Base-by-base conservation (phyloP, 2,797 vertebrate genomes). In the Intellagama lesueurii region DNA sequence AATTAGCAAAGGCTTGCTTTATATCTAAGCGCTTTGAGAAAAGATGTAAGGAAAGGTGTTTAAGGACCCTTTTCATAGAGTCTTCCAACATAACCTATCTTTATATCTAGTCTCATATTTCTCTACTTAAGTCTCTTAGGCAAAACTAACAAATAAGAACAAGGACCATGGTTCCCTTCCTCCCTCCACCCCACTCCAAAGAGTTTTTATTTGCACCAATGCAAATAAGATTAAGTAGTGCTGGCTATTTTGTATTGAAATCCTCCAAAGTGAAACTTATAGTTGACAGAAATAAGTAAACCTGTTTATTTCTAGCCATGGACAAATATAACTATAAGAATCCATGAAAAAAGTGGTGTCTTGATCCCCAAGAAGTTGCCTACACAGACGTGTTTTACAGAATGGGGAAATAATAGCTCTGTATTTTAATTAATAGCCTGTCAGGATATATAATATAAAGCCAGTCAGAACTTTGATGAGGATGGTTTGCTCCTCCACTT, bases 1-100 rank as follows among this genome's bases (percentile, higher is more conserved):
- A 87, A 85, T 90, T 64, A 90, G 17, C 68, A 90, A 85, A 73
- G 40, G 22, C 81, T 87, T 83, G 68, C 24, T 28, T 87, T 85
- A 69, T 79, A 73, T 84, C 76, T 75, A 49, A 49, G 47, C 56
- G 52, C 81, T 90, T 87, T 73, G 75, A 73, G 72, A 84, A 86
- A 85, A 84, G 26, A 80, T 89, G 68, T 75, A 82, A 88, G 84
- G 35, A 90, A 75, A 47, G 19, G 32, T 81, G 40, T 80, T 87
- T 79, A 80, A 24, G 52, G 73, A 75, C 81, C 75, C 72, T 16
- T 40, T 83, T 83, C 60, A 60, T 35, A 49, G 60, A 87, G 28
- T 49, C 52, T 26, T 70, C 44, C 0, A 22, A 9, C 47, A 72
- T 47, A 56, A 83, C 30, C 49, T 66, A 49, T 77, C 35, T 47